Base-by-base conservation (phyloP, 2,797 vertebrate species). In the Moxostoma hubbsi region DNA sequence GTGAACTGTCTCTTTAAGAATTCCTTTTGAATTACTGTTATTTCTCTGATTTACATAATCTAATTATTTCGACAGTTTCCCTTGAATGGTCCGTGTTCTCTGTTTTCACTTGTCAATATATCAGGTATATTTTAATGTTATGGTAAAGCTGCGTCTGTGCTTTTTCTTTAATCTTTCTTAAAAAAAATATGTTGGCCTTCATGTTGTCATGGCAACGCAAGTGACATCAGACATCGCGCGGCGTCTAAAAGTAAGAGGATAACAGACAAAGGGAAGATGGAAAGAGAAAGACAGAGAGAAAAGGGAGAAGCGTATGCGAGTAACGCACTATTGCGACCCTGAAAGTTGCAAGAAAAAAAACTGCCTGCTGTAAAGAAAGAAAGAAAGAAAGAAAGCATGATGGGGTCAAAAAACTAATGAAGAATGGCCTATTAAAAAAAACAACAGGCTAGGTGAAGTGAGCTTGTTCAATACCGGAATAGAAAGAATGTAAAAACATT, bases 301-400 rank as follows among this genome's bases (percentile, higher is more conserved):
- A 75, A 61, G 6, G 80, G 69, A 43, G 8, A 58, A 16, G 47
- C 6, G n/a, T 24, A n/a, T 55, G 1, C 61, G 64, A 57, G 59
- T 59, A 47, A 53, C 45, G 62, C 4, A 55, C 49, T 18, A 81
- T 66, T 82, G 79, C 83, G 92, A 89, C 91, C 93, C 86, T 93
- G 93, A 93, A 93, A 93, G 85, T 88, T 89, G 82, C 87, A 54
- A 89, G 85, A 89, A 83, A 89, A 89, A 36, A 57, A 54, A 87
- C 82, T 80, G 85, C 90, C 84, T 10, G 78, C 75, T 87, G 89
- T 82, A 82, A 36, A 36, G 36, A 36, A 36, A 75, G 85, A 82
- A 36, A 36, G 36, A 36, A 36, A 75, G 85, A 84, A 87, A 16
- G 9, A 63, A 49, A 24, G 24, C 24, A 24, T 11, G 4, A 51